Evolutionary conservation across 1,140 invertebrate genomes (phyloP).

Genomic region (Cardiocondyla obscurior): DNA sequence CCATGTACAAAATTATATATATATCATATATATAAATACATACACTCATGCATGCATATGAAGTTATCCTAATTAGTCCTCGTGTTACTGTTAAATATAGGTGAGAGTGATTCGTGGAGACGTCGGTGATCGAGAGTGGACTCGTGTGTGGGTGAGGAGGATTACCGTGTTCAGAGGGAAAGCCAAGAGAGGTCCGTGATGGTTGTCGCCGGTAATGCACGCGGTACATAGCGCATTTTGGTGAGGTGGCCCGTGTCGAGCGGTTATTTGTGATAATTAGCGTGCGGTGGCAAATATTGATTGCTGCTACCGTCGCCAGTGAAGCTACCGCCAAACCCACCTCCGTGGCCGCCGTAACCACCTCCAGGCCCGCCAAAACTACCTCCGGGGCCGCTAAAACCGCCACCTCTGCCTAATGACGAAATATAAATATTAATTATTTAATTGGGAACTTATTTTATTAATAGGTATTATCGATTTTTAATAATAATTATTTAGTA

Average conservation of each 20-base stretch:
- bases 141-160: background rate
- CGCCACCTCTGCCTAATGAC: conserved; percentile 72
- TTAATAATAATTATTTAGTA: too few relatives aligned
- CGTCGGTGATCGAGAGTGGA: conserved; percentile 49
- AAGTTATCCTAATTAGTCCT: conserved; percentile 59
- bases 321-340: conserved; percentile 59
- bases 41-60: conserved; percentile 39
- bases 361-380: conserved; percentile 59
- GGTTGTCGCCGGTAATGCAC: conserved; percentile 55
- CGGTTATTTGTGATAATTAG: conserved; percentile 78
- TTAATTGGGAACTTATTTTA: too few relatives aligned
- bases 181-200: conserved; percentile 62
- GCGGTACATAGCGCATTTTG: conserved; percentile 45
- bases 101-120: conserved; percentile 58
- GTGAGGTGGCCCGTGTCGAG: conserved; percentile 22
- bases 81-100: conserved; percentile 61
- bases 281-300: conserved; percentile 80
- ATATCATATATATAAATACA: conserved; percentile 55
- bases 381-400: conserved; percentile 57
- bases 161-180: conserved; percentile 42
- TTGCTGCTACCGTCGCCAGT: conserved; percentile 70
- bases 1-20: conserved; percentile 60
- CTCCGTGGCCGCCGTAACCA: conserved; percentile 56
- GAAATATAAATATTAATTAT: too few relatives aligned
- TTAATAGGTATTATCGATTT: too few relatives aligned